Base-by-base conservation (phyloP, 2,113 vertebrate species). In the Pomatostomus ruficeps region DNA sequence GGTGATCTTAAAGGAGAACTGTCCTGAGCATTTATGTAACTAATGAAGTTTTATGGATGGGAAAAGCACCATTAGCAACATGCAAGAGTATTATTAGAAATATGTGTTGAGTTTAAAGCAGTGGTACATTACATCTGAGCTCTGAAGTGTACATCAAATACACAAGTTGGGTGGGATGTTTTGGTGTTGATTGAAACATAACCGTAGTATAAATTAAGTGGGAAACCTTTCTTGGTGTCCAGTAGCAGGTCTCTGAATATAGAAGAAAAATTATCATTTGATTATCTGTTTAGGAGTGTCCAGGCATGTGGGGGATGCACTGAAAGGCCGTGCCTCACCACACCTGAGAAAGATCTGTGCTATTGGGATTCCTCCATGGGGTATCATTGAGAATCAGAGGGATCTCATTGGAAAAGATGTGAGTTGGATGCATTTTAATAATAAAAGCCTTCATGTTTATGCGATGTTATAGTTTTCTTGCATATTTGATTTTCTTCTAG, bases 361-460 rank as follows among this genome's bases (percentile, higher is more conserved):
- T 51, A 97, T 99, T 67, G 99, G 99, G 63, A 98, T 99, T 86
- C 98, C 98, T 58, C 98, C 99, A 5, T 99, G 99, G 99, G 99
- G 99, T 67, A 97, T 98, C 91, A 99, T 99, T 90, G 99, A 99
- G 95, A 99, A 99, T 96, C 98, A 98, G 95, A 97, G 82, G 28
- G 99, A 99, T 96, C 98, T 99, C 31, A 97, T 99, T 75, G 99
- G 99, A 94, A 98, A 97, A 98, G 98, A 99, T 95, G 99, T 99
- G 92, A 99, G 99, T 97, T 94, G 38, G 46, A 55, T 38, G 9
- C 8, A 15, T 88, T 66, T 86, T 33, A 71, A 36, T 78, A 85
- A 74, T 21, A 85, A 52, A 82, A 77, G 4, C 6, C 35, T 81
- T 76, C 5, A 21, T 55, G 10, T 51, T 85, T 10, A 51, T 58